Percentiles rank a stretch among this genome's conserved stretches.
Evolutionary conservation across 2,113 vertebrate species (phyloP).

Genomic region (Ciconia maguari): DNA sequence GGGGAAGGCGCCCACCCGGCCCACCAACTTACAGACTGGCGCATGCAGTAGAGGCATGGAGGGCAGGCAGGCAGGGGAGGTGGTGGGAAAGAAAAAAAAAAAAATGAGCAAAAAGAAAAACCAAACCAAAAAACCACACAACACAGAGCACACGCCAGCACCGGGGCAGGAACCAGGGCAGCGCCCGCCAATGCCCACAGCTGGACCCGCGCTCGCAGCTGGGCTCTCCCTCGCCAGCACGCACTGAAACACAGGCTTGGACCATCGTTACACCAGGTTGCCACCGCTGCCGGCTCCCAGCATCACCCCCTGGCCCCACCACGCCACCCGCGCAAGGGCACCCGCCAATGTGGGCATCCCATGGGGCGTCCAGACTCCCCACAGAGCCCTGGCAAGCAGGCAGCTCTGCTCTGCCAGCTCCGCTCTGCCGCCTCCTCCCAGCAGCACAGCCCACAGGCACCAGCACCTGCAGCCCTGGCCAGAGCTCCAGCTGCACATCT

Average conservation of each 20-base stretch:
- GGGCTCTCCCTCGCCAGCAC: neutral
- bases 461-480: neutral
- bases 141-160: neutral
- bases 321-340: neutral
- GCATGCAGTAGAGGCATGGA: slow-evolving; percentile 76
- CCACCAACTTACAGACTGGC: slow-evolving; percentile 91
- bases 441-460: accelerated
- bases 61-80: slow-evolving; percentile 70
- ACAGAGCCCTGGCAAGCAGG: accelerated
- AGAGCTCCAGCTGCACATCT: neutral
- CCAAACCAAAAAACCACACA: neutral
- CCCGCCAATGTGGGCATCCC: neutral
- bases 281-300: accelerated
- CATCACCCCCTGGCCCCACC: neutral
- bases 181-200: neutral
- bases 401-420: neutral
- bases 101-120: slow-evolving; percentile 59
- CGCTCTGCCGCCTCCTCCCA: accelerated
- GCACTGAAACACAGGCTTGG: slow-evolving; percentile 20
- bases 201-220: accelerated
- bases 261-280: accelerated
- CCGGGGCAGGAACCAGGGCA: neutral
- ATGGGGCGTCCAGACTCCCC: accelerated
- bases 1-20: neutral
- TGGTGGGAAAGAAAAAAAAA: slow-evolving; percentile 67